Conservation (phyloP, 2,888 invertebrate species). For the Portevinia maculata region DNA sequence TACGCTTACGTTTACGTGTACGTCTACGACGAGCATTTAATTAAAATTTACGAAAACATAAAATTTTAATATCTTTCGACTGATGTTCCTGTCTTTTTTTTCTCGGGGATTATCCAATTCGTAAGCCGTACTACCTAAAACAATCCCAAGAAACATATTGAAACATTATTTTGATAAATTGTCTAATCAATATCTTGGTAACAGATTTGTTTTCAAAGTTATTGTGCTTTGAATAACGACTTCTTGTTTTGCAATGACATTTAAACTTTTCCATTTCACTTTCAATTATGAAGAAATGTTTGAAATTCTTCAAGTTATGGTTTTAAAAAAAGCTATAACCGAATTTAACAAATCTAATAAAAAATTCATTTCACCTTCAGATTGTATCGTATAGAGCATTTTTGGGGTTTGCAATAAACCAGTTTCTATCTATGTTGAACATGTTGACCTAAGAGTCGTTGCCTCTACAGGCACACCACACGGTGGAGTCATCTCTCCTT, state of each 20-base stretch:
- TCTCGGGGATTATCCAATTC: neutral
- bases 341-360: no score
- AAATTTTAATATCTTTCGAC: constrained; percentile 46
- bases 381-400: no score
- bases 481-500: no score
- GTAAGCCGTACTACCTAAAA: neutral
- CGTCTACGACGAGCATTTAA: constrained; percentile 51
- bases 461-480: no score
- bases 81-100: neutral
- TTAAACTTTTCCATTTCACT: no score
- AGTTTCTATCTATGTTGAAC: no score
- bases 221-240: neutral
- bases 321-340: no score
- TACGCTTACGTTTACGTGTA: constrained; percentile 12
- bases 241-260: neutral
- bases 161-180: neutral
- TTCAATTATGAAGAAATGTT: no score
- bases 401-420: no score
- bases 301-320: neutral
- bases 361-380: no score
- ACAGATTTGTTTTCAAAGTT: neutral
- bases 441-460: no score
- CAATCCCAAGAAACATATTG: no score
- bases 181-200: neutral
- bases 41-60: constrained; percentile 61